These are phyloP conservation scores for Epistrophe grossulariae DNA, from an alignment of 2,888 invertebrate genomes.

Conservation along the genomic window DNA sequence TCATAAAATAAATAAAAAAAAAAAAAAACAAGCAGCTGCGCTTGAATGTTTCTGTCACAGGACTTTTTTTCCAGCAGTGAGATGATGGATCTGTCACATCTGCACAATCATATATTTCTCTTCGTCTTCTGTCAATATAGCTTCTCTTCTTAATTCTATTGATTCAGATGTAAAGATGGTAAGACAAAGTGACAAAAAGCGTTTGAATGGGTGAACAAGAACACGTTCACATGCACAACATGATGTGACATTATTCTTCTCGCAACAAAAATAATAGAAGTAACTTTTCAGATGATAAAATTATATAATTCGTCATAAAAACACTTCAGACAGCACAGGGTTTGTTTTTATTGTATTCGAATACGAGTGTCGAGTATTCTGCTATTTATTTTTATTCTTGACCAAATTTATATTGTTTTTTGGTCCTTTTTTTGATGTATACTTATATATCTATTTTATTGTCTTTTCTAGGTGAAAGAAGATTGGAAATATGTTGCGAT, in stretches of 20 bases:
- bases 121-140: slow-evolving; percentile 42
- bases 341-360: too few species aligned
- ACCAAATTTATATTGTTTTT: slow-evolving; percentile 47
- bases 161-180: slow-evolving; percentile 18
- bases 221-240: slow-evolving; percentile 9
- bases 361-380: too few species aligned
- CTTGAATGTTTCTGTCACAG: slow-evolving; percentile 44
- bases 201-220: slow-evolving; percentile 8
- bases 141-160: slow-evolving; percentile 15
- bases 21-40: slow-evolving; percentile 60
- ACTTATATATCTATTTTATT: background rate
- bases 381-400: slow-evolving; percentile 7
- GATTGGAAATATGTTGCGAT: slow-evolving; percentile 99
- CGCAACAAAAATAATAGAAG: background rate
- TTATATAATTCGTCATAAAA: slow-evolving; percentile 42
- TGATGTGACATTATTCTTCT: slow-evolving; percentile 16
- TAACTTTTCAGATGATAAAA: slow-evolving; percentile 35
- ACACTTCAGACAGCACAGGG: background rate
- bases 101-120: slow-evolving; percentile 23
- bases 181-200: slow-evolving; percentile 19
- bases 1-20: slow-evolving; percentile 62
- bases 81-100: slow-evolving; percentile 59
- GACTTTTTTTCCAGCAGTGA: slow-evolving; percentile 19
- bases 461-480: slow-evolving; percentile 91
- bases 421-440: slow-evolving; percentile 15